Evolutionary conservation across 2,113 vertebrate species (phyloP).

Genomic region (Dolichallabes microphthalmus): DNA sequence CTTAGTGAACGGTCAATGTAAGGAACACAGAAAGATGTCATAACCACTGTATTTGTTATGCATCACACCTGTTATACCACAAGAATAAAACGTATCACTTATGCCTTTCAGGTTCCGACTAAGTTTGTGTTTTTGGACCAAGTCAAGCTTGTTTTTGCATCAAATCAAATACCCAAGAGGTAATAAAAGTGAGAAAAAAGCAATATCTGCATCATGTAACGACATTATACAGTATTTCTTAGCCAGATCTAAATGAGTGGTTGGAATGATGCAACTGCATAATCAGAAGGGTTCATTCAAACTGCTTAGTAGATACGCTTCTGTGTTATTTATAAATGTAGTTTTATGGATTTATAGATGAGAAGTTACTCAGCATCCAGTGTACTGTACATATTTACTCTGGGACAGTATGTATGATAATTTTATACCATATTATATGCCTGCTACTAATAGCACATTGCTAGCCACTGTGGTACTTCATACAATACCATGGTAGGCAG

Average conservation of each 20-base stretch:
- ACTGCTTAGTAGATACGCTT: background rate
- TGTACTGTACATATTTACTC: background rate
- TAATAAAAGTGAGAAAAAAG: background rate
- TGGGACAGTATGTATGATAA: too few relatives aligned
- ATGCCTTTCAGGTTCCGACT: background rate
- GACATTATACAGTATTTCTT: background rate
- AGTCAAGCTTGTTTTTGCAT: background rate
- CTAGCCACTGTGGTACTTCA: too few relatives aligned
- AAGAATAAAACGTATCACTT: background rate
- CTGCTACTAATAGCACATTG: too few relatives aligned
- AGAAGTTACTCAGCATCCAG: background rate
- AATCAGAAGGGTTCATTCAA: background rate
- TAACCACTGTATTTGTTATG: constrained; percentile 22
- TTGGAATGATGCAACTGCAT: background rate
- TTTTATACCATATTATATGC: too few relatives aligned
- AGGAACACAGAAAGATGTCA: constrained; percentile 26
- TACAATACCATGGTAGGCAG: too few relatives aligned
- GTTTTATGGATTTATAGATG: too few relatives aligned
- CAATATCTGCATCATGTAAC: background rate
- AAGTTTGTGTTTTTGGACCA: background rate
- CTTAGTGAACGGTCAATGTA: background rate
- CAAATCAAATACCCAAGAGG: background rate
- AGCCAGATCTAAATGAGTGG: background rate
- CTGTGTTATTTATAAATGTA: background rate
- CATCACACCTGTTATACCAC: background rate